Evolutionary conservation across 92 coral and sea anemone genomes (phyloP).

Genomic region (Metridium senile): DNA sequence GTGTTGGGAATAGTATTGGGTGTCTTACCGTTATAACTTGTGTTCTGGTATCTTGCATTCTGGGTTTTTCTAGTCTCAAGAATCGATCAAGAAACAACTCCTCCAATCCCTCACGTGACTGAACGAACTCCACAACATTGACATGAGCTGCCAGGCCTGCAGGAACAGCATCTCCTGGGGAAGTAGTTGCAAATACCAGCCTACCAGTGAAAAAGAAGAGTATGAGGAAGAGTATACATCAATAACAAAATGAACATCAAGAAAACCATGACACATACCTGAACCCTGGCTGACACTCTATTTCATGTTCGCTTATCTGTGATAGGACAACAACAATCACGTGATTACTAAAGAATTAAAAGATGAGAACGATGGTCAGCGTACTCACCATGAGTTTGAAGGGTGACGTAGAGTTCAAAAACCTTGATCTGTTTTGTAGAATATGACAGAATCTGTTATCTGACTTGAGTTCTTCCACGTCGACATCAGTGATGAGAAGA

Average conservation of each 20-base stretch:
- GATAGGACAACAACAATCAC: background rate
- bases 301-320: conserved; percentile 96
- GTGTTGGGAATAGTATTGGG: background rate
- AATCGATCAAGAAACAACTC: conserved; percentile 95
- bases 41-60: conserved; percentile 93
- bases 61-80: conserved; percentile 91
- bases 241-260: background rate
- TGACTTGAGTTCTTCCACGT: conserved; percentile 67
- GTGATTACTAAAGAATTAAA: too few species aligned
- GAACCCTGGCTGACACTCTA: conserved; percentile 96
- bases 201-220: conserved; percentile 24
- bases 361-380: too few species aligned
- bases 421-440: conserved; percentile 75
- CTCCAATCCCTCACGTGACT: conserved; percentile 97
- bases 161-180: conserved; percentile 77
- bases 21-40: conserved; percentile 81
- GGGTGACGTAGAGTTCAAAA: conserved; percentile 79
- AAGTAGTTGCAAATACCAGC: conserved; percentile 90
- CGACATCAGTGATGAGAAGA: conserved; percentile 91
- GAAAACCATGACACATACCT: conserved; percentile 55
- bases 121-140: conserved; percentile 89
- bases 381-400: conserved; percentile 81
- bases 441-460: conserved; percentile 85
- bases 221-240: background rate
- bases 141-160: conserved; percentile 83